Evolutionary conservation across 2,888 invertebrate species (phyloP).

Genomic region (Parasteatoda lunata): DNA sequence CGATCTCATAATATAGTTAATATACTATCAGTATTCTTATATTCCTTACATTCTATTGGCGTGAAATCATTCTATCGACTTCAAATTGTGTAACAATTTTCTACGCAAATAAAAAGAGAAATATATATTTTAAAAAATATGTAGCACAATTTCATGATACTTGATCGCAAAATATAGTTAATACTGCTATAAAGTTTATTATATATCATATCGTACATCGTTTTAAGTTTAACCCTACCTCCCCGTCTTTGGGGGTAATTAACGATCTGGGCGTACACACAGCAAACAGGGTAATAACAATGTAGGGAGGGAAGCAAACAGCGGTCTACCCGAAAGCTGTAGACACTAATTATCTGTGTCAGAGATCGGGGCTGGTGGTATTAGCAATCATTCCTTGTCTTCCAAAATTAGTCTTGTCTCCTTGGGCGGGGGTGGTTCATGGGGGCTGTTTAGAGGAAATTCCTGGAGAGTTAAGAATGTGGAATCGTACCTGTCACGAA

Average conservation of each 20-base stretch:
- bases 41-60: no score
- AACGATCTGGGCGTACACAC: conserved; percentile 38
- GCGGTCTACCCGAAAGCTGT: conserved; percentile 48
- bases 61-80: no score
- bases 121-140: no score
- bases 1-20: no score
- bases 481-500: conserved; percentile 41
- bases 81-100: no score
- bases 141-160: no score
- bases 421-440: conserved; percentile 6
- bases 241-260: conserved; percentile 44
- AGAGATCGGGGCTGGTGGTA: conserved; percentile 47
- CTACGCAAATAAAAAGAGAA: no score
- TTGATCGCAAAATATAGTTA: no score
- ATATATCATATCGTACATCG: conserved; percentile 37
- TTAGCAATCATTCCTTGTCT: conserved; percentile 45
- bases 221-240: conserved; percentile 40
- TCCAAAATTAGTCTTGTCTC: conserved; percentile 44
- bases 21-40: no score
- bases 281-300: conserved; percentile 63
- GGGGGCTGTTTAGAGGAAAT: conserved; percentile 23
- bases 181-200: no score
- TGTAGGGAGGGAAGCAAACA: conserved; percentile 24
- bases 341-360: conserved; percentile 66
- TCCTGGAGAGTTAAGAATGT: conserved; percentile 49